phyloP scores from a whole-genome alignment of 2,113 vertebrate genomes.

The Podarcis raffonei region DNA sequence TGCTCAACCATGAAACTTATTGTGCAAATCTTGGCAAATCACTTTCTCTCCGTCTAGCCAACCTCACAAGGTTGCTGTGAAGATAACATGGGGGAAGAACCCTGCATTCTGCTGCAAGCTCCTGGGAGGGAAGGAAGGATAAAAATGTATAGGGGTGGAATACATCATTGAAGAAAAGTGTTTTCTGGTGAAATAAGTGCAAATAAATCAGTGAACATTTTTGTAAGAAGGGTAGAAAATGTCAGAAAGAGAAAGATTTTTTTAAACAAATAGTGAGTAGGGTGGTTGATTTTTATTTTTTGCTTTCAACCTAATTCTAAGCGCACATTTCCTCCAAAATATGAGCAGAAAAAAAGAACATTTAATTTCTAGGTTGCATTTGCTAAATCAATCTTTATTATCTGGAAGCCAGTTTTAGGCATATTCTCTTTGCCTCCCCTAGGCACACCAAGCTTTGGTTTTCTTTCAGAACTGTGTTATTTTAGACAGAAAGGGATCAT shows the following conservation, averaged over 20 bases:
- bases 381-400: not conserved
- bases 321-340: conserved; percentile 9
- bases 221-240: not conserved
- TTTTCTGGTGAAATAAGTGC: not conserved
- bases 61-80: not conserved
- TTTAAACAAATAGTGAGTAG: not conserved
- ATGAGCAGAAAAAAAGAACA: not conserved
- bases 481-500: conserved; percentile 42
- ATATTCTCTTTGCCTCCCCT: not conserved
- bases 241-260: not conserved
- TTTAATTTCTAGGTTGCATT: conserved; percentile 1
- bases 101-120: not conserved
- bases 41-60: not conserved
- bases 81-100: not conserved
- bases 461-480: not conserved
- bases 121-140: not conserved
- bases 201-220: not conserved
- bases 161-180: not conserved
- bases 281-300: too few species aligned
- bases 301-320: not conserved
- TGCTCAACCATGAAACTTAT: not conserved
- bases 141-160: not conserved
- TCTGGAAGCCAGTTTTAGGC: not conserved
- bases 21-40: not conserved
- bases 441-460: not conserved